phyloP scores from a whole-genome alignment of 2,888 invertebrate genomes.

The Nomada goodeniana region DNA sequence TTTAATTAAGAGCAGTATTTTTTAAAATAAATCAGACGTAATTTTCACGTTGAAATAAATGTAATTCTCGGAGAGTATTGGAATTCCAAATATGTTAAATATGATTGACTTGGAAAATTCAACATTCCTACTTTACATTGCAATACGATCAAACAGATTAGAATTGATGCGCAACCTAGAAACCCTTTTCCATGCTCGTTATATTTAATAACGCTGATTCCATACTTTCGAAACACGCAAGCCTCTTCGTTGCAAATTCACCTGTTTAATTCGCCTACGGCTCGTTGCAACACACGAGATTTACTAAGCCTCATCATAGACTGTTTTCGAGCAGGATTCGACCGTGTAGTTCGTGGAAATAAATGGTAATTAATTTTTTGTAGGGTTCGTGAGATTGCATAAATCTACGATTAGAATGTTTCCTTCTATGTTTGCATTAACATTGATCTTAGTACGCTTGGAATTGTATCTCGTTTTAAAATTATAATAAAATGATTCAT shows the following conservation, averaged over 20 bases:
- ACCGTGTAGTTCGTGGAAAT: background rate
- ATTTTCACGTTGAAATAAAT: no score
- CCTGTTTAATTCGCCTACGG: background rate
- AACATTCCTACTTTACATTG: no score
- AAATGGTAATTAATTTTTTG: conserved; percentile 3
- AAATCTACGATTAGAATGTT: conserved; percentile 14
- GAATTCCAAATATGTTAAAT: no score
- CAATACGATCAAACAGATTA: no score
- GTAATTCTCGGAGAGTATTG: no score
- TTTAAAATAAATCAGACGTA: no score
- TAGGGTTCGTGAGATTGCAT: background rate
- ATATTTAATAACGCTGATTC: background rate
- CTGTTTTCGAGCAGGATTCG: background rate
- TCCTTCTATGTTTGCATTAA: background rate
- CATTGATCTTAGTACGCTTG: no score
- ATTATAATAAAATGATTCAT: no score
- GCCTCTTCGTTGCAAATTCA: conserved; percentile 1
- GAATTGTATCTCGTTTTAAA: no score
- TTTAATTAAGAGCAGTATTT: no score
- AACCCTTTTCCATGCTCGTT: background rate
- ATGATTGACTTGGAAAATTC: no score
- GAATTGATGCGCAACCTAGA: background rate
- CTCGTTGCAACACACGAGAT: conserved; percentile 2
- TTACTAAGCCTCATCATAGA: background rate
- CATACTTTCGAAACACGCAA: background rate